phyloP scores from a whole-genome alignment of 53 echinoderm and acorn worm species.

The Apostichopus leukothele region DNA sequence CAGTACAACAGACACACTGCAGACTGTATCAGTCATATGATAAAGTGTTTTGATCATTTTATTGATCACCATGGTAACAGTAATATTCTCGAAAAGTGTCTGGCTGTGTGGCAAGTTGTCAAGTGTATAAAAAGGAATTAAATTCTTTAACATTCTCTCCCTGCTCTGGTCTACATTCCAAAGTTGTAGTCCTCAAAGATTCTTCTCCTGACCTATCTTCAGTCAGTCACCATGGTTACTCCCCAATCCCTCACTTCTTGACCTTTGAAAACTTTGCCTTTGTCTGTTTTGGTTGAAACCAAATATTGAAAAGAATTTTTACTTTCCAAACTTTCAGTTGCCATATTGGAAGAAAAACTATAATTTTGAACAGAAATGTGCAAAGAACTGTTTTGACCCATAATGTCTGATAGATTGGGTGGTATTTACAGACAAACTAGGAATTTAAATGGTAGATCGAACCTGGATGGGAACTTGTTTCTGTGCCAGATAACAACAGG shows the following conservation, averaged over 20 bases:
- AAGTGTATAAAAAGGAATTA: neutral
- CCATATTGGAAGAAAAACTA: no score
- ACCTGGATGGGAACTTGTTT: no score
- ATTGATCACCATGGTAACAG: neutral
- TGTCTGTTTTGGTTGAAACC: constrained; percentile 14
- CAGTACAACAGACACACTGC: no score
- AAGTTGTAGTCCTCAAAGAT: neutral
- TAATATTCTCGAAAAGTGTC: neutral
- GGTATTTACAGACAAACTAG: no score
- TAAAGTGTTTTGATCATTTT: neutral
- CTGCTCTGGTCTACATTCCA: neutral
- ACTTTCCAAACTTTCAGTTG: neutral
- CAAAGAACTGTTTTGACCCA: no score
- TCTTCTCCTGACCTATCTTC: neutral
- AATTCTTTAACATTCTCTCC: neutral
- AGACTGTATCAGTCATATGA: no score
- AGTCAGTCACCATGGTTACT: constrained; percentile 25
- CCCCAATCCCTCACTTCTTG: constrained; percentile 12
- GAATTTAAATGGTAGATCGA: no score
- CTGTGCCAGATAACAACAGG: no score
- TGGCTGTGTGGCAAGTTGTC: constrained; percentile 1
- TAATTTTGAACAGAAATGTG: no score
- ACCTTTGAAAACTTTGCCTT: constrained; percentile 34
- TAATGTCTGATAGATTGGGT: no score
- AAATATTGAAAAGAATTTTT: constrained; percentile 5